Evolutionary conservation across 2,113 vertebrate species (phyloP).

Genomic region (Copsychus sechellarum): DNA sequence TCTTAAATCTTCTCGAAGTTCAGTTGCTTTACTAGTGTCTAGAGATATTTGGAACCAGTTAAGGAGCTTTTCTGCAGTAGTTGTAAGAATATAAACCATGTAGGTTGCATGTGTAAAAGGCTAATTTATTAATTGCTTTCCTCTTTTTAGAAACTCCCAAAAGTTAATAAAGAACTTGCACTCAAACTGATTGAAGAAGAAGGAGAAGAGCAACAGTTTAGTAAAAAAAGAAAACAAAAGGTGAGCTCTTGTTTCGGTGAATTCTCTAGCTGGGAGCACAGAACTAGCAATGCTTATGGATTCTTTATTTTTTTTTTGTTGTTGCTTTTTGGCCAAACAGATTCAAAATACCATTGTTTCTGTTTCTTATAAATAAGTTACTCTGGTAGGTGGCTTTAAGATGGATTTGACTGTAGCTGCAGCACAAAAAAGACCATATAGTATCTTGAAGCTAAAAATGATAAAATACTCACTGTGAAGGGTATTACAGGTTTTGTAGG

Average conservation of each 20-base stretch:
- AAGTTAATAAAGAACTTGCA: conserved; percentile 95
- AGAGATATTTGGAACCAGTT: not conserved
- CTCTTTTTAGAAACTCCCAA: conserved; percentile 85
- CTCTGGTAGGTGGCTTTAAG: not conserved
- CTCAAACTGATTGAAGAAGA: conserved; percentile 95
- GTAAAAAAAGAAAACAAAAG: conserved; percentile 89
- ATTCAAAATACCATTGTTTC: not conserved
- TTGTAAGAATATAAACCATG: not conserved
- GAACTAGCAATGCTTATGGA: not conserved
- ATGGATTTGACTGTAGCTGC: not conserved
- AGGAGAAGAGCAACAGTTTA: conserved; percentile 74
- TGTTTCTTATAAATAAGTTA: not conserved
- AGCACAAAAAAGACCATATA: not conserved
- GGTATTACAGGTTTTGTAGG: accelerated
- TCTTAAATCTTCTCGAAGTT: not conserved
- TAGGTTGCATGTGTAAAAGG: not conserved
- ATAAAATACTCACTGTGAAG: not conserved
- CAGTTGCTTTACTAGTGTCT: not conserved
- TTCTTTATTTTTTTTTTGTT: not conserved
- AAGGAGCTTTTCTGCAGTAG: not conserved
- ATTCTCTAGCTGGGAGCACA: not conserved
- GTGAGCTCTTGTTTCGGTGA: conserved; percentile 60
- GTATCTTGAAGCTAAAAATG: not conserved
- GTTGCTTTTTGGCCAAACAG: not conserved
- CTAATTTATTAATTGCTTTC: not conserved